These are phyloP conservation scores for Myotis lucifugus DNA, from an alignment of 2,113 vertebrate genomes.

Conservation along the genomic window DNA sequence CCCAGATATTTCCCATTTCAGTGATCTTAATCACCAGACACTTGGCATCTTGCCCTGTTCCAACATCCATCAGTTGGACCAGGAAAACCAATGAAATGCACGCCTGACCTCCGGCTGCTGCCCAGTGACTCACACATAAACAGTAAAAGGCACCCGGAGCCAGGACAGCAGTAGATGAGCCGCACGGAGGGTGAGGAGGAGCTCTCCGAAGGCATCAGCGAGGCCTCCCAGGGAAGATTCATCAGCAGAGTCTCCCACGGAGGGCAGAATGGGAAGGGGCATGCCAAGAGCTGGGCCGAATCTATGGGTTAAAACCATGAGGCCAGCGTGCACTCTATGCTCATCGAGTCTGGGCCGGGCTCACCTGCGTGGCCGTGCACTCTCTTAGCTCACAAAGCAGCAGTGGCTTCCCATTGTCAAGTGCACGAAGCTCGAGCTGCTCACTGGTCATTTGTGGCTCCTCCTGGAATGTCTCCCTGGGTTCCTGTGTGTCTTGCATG, in stretches of 20 bases:
- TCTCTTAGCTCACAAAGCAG: neutral
- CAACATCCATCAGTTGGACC: neutral
- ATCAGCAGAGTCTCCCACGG: neutral
- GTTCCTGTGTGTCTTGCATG: neutral
- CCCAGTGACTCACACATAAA: neutral
- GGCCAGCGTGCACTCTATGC: fast-evolving
- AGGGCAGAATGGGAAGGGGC: neutral
- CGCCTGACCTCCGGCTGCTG: neutral
- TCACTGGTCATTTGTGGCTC: no score
- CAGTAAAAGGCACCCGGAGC: neutral
- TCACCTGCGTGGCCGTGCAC: fast-evolving
- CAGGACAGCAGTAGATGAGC: neutral
- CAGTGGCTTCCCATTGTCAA: neutral
- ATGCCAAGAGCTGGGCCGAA: neutral
- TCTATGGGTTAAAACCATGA: neutral
- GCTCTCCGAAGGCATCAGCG: no score
- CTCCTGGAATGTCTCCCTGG: fast-evolving
- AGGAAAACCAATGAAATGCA: neutral
- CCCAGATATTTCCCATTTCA: neutral
- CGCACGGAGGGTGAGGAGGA: no score
- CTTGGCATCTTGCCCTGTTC: neutral
- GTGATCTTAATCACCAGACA: neutral
- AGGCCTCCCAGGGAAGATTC: no score
- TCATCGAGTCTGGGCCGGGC: no score
- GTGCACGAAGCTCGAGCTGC: no score